Base-by-base conservation (phyloP, 1,140 invertebrate genomes). In the Delia radicum region DNA sequence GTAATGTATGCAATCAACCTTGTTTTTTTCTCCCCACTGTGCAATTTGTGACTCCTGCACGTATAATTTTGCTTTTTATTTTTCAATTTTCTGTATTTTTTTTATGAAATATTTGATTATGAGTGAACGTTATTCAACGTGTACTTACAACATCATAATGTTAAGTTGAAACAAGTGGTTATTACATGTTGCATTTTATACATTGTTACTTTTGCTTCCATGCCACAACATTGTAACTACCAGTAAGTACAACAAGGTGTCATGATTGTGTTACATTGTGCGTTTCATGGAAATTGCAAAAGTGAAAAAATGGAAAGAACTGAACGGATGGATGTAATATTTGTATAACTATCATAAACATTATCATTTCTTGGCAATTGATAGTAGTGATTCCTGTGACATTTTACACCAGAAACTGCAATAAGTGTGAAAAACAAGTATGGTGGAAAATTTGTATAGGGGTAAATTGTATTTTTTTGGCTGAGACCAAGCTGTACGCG, bases 101-200 rank as follows among this genome's bases (percentile, higher is more conserved):
- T 28, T 69, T 69, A 69, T 69, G n/a, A 33, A 33, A 69, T 33
- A 33, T 69, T 69, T 69, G 65, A 69, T 69, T 69, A 69, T 69
- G 65, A 69, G 37, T 69, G 65, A 69, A 69, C 29, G 65, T 33
- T 69, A 21, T 69, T 31, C 29, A 18, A 69, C 65, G 29, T 69
- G 65, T 21, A 55, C 48, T 18, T 8, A 21, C 7, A 55, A 21
- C 48, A 18, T 4, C 18, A 55, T 21, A 15, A 15, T 42, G 10
- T 42, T 10, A 10, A 15, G 37, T 15, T 42, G 12, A 55, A 55
- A 55, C 48, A 55, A 55, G 48, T 55, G 48, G 48, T 55, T 55
- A 55, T 55, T 55, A 55, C 37, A 42, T 21, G 18, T 55, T 37
- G n/a, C 48, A 48, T 33, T n/a, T 21, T 55, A 55, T 55, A 55